phyloP scores from a whole-genome alignment of 2,888 invertebrate genomes.

The Calliopum simillimum region DNA sequence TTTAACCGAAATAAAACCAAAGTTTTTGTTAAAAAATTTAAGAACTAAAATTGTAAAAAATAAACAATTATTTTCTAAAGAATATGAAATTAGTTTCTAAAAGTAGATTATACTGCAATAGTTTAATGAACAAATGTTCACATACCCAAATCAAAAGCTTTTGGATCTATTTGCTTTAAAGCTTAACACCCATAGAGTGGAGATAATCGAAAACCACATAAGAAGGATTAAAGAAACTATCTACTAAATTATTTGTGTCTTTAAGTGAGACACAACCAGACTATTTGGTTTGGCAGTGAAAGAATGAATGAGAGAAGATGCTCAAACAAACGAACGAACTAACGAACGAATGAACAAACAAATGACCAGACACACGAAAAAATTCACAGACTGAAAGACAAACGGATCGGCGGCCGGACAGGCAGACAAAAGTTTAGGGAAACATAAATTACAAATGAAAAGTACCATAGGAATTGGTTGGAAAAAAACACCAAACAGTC shows the following conservation, averaged over 20 bases:
- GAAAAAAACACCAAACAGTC: no score
- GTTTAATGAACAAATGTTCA: neutral
- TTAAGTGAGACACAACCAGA: slow-evolving; percentile 3
- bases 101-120: no score
- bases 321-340: neutral
- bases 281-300: neutral
- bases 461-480: no score
- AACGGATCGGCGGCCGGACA: no score
- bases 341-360: neutral
- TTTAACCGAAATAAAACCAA: no score
- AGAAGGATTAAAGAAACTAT: neutral
- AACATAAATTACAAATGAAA: neutral
- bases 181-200: neutral
- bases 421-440: neutral
- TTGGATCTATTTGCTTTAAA: neutral
- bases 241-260: slow-evolving; percentile 13
- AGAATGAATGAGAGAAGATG: neutral
- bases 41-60: no score
- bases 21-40: no score
- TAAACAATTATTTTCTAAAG: no score
- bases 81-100: no score
- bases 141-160: neutral
- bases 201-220: slow-evolving; percentile 14
- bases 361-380: neutral
- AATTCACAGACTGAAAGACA: neutral